Base-by-base conservation (phyloP, 2,113 vertebrate genomes). In the Formicarius rufipectus region DNA sequence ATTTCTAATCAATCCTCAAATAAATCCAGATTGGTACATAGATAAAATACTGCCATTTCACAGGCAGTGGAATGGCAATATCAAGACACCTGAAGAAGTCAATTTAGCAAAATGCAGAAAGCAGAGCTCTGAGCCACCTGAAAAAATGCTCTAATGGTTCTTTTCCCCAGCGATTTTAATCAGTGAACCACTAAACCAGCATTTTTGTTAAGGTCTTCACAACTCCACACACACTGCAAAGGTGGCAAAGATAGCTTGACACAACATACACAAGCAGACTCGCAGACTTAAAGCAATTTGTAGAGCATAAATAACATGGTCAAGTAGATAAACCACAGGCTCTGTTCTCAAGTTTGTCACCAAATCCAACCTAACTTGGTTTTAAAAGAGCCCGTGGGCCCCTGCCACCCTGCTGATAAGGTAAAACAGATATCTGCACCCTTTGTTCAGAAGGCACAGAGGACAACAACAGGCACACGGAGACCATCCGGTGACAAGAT, bases 1-100 rank as follows among this genome's bases (percentile, higher is more conserved):
- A 60, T 23, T 83, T 63, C 93, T 90, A 90, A 96, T 95, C 87
- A 86, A 64, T 40, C 33, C 68, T 77, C 88, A 95, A 90, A 95
- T 75, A 91, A 92, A 69, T 45, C 28, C 81, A 84, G 90, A 94
- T 68, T 44, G 45, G 62, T 66, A 77, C 24, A 4, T 2, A 50
- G 88, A 86, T 88, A 88, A 63, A 93, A 71, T 10, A 35, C 16
- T 67, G 79, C 67, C 15, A 28, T 92, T 90, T 84, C 82, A 49
- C 74, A 67, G 72, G 86, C 91, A 87, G 64, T 37, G 59, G 15
- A 91, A 93, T 44, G 19, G 63, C 0, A 3, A 10, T 59, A 90
- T 8, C 42, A 19, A 74, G 72, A 71, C 72, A 80, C n/a, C 69
- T 45, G 16, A 87, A 71, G 23, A 56, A 80, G 45, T 40, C 62